Base-by-base conservation (phyloP, 2,797 vertebrate species). In the Enteromius thamalakanensis region DNA sequence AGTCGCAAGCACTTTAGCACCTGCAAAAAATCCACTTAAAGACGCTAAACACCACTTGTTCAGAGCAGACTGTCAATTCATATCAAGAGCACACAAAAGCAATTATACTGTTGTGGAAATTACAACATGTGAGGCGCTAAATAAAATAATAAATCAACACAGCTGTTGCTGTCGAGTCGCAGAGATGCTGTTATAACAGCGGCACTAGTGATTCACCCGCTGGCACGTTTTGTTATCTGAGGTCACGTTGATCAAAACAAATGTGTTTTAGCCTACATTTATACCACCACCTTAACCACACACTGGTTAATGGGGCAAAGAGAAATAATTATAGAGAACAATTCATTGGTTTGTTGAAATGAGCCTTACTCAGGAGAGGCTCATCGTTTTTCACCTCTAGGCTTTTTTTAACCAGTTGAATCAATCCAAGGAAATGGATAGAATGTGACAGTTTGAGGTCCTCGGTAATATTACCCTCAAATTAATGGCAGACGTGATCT, bases 61-160 rank as follows among this genome's bases (percentile, higher is more conserved):
- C 65, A 87, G 76, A 85, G 69, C 17, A 82, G 64, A 84, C 53
- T 85, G 79, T 67, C 40, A 51, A 83, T 87, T 74, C 51, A 82
- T 64, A 84, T 70, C 85, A 84, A 83, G 79, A 81, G 70, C 80
- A 58, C 51, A 76, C 84, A 84, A 82, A 86, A 53, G 76, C 67
- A 32, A 83, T 53, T 85, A 81, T 69, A 62, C 78, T 89, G 79
- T 87, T 87, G 82, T 78, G 79, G 71, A 83, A 86, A 89, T 87
- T 84, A 86, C 12, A 82, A 72, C 86, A 71, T 42, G 23, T 53
- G 51, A 72, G 51, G 70, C 10, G 32, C 37, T 14, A 78, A 78
- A 78, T 65, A 47, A 78, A 78, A 78, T 65, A 49, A 64, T 77
- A 77, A 81, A 62, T 81, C n/a, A 74, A 65, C 60, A 49, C 70